A percentile compares a stretch with the other conserved stretches of the same genome.
Conservation (phyloP, 1,140 invertebrate genomes). For the Mycetomoellerius zeteki region DNA sequence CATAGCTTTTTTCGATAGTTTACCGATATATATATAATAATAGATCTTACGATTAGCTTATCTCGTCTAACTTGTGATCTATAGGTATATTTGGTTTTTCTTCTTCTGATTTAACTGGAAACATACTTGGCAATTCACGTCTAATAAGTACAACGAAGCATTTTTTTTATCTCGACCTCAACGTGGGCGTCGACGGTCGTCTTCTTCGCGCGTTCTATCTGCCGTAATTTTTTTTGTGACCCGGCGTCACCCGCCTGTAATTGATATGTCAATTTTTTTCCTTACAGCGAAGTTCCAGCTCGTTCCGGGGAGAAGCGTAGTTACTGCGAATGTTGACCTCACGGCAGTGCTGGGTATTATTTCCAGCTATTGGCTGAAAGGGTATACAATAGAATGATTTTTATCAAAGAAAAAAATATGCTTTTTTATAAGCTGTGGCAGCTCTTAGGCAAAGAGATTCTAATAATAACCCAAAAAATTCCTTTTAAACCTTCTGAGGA, state of each 20-base stretch:
- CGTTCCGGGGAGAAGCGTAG: constrained; percentile 82
- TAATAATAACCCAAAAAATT: not conserved
- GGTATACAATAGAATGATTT: constrained; percentile 56
- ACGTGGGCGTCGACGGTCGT: constrained; percentile 28
- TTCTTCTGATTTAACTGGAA: constrained; percentile 82
- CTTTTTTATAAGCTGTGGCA: not conserved
- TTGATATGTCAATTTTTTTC: constrained; percentile 83
- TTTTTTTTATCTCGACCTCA: constrained; percentile 63
- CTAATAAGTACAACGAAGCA: constrained; percentile 87
- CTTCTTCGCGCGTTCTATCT: constrained; percentile 41
- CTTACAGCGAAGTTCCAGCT: constrained; percentile 83
- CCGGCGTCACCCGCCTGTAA: constrained; percentile 77
- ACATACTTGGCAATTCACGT: constrained; percentile 87
- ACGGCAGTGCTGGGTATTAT: constrained; percentile 78
- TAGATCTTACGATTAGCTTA: constrained; percentile 80
- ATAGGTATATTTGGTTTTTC: constrained; percentile 75
- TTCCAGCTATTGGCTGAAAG: constrained; percentile 86
- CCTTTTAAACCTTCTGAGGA: not conserved
- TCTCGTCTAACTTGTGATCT: constrained; percentile 77
- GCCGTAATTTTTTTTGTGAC: constrained; percentile 58
- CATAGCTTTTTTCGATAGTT: constrained; percentile 82
- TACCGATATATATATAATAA: constrained; percentile 81
- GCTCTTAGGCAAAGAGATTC: not conserved
- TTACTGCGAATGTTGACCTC: constrained; percentile 75
- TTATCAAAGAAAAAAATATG: not conserved